Conservation (phyloP, 2,888 invertebrate species). For the Cerceris ruficornis region DNA sequence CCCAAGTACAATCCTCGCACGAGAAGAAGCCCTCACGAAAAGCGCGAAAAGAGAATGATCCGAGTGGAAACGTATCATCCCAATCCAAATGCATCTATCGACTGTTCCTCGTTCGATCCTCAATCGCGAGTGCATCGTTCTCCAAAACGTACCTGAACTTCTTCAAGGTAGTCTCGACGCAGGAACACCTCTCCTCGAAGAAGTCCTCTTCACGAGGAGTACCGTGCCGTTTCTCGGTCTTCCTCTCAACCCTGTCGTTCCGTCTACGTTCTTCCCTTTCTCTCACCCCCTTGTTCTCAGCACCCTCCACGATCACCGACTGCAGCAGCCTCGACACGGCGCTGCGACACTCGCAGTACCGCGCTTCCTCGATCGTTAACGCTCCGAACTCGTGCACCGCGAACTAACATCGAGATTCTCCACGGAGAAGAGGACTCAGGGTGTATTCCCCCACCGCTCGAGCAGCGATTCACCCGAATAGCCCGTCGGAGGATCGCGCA, state of each 20-base stretch:
- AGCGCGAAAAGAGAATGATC: too few species aligned
- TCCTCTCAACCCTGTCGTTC: slow-evolving; percentile 27
- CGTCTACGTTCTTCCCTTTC: slow-evolving; percentile 38
- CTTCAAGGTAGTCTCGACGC: background rate
- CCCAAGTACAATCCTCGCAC: too few species aligned
- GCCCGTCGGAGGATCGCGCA: slow-evolving; percentile 29
- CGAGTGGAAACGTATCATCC: too few species aligned
- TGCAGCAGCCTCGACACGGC: slow-evolving; percentile 46
- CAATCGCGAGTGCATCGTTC: background rate
- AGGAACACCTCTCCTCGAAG: background rate
- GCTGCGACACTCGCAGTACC: slow-evolving; percentile 56
- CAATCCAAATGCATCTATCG: too few species aligned
- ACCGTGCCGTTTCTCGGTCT: background rate
- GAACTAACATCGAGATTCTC: slow-evolving; percentile 29
- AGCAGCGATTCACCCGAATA: background rate
- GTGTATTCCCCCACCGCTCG: background rate
- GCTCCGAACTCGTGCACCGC: slow-evolving; percentile 25
- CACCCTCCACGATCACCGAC: slow-evolving; percentile 45
- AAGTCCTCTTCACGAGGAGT: slow-evolving; percentile 17
- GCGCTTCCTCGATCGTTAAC: slow-evolving; percentile 57
- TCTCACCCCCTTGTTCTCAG: slow-evolving; percentile 28
- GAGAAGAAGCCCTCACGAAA: too few species aligned
- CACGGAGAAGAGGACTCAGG: slow-evolving; percentile 15
- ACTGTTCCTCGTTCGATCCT: background rate
- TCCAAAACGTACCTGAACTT: slow-evolving; percentile 43